Evolutionary conservation across 1,140 invertebrate genomes (phyloP), one percentile per base, ranked within the genome.

Genomic region (Ceratosolen solmsi): DNA sequence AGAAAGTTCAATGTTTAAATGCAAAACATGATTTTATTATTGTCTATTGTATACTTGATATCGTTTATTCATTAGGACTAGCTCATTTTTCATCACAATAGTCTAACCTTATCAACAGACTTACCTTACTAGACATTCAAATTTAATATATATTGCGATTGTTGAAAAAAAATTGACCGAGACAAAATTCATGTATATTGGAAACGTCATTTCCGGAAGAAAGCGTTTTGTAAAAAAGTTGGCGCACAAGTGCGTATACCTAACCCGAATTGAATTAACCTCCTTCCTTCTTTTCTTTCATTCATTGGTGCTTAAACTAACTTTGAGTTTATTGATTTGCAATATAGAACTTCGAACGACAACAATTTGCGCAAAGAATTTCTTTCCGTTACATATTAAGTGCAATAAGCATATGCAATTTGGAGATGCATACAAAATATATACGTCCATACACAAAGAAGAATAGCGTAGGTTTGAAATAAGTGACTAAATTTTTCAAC

Each of bases 211-310:
- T 79, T 79, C 78, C 78, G 78, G 79, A 86, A 87, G 86, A 89
- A 89, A 87, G 83, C 73, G n/a, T n/a, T n/a, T n/a, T n/a, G n/a
- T n/a, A n/a, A n/a, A n/a, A n/a, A 54, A 73, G 3, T 71, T 41
- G 38, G 63, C 63, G 73, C 71, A 56, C 17, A 27, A 17, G 68
- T 22, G 27, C 46, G 60, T 63, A 38, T 73, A 22, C n/a, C 20
- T 20, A 51, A 27, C 51, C n/a, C 84, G 87, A 87, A 88, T 88
- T 83, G 78, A 82, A 89, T 89, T 89, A 86, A 85, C 87, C 88
- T 89, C 85, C 54, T 89, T 89, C 79, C 79, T n/a, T n/a, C n/a
- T n/a, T 74, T 56, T 70, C 54, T 87, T 87, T 83, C 85, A 49
- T 46, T n/a, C 51, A 22, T 58, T 60, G 51, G 25, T 75, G 1